A percentile compares a stretch with the other conserved stretches of the same genome.
These are phyloP conservation scores for Sturnus vulgaris DNA, from an alignment of 2,113 vertebrate genomes.

Conservation along the genomic window DNA sequence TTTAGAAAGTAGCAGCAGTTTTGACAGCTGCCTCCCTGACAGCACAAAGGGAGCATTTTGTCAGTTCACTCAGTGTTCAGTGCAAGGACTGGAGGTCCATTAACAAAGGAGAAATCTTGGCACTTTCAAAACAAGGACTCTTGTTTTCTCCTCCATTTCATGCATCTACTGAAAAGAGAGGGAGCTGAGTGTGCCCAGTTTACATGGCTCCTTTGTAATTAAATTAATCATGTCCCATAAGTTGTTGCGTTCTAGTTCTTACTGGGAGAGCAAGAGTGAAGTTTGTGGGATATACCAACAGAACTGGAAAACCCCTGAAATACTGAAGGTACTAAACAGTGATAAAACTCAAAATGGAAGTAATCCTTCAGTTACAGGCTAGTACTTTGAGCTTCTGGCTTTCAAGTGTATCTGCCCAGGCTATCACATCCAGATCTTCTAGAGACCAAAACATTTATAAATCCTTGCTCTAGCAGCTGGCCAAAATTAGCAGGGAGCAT, in stretches of 20 bases:
- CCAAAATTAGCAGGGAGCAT: background rate
- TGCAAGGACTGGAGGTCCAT: background rate
- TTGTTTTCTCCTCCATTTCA: background rate
- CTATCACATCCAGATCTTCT: background rate
- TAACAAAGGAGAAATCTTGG: background rate
- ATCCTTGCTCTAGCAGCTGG: background rate
- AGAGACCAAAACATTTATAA: background rate
- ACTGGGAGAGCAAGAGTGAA: background rate
- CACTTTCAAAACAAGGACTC: background rate
- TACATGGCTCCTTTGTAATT: background rate
- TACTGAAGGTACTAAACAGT: background rate
- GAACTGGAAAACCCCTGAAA: background rate
- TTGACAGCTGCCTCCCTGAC: constrained; percentile 1
- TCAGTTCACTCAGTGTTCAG: background rate
- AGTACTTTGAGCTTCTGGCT: background rate
- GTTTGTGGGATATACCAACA: background rate
- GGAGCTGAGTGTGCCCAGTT: background rate
- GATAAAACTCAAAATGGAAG: background rate
- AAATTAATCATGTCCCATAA: background rate
- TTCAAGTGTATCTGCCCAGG: background rate
- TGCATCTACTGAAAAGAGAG: background rate
- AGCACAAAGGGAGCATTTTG: constrained; percentile 31
- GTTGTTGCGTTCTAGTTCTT: background rate
- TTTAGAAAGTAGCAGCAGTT: background rate
- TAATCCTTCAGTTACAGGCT: background rate